phyloP scores from a whole-genome alignment of 2,797 vertebrate species.

The Chelonia mydas region DNA sequence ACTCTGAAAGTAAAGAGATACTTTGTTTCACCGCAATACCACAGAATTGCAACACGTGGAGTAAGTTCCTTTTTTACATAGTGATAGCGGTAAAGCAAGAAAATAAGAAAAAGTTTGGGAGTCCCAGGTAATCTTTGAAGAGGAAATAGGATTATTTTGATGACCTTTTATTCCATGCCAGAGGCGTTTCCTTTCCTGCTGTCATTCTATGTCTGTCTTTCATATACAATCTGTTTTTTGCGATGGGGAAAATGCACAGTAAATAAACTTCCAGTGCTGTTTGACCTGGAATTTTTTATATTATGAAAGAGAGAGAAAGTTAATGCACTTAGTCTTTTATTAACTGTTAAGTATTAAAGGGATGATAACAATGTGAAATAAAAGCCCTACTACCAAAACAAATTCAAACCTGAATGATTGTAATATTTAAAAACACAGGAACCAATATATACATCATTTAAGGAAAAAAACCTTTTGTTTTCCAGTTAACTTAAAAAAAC shows the following conservation, averaged over 20 bases:
- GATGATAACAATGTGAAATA: not conserved
- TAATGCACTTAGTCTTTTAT: not conserved
- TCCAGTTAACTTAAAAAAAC: not conserved
- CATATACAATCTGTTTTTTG: not conserved
- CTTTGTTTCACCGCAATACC: slow-evolving; percentile 60
- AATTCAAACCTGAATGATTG: not conserved
- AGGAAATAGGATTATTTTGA: slow-evolving; percentile 64
- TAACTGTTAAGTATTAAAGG: slow-evolving; percentile 3
- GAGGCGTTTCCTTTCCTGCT: slow-evolving; percentile 57
- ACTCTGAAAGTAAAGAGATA: slow-evolving; percentile 52
- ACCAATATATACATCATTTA: not conserved
- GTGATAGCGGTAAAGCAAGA: slow-evolving; percentile 7
- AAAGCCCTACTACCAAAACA: slow-evolving; percentile 6
- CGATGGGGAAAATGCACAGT: slow-evolving; percentile 26
- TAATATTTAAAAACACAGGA: not conserved
- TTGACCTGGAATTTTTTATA: not conserved
- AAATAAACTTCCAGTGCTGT: slow-evolving; percentile 40
- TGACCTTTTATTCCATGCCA: slow-evolving; percentile 56
- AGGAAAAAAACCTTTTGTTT: not conserved
- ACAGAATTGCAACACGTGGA: slow-evolving; percentile 67
- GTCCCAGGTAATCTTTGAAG: slow-evolving; percentile 74
- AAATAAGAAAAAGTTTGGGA: slow-evolving; percentile 48
- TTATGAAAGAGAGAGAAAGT: slow-evolving; percentile 46
- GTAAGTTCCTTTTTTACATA: slow-evolving; percentile 51
- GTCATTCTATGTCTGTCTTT: slow-evolving; percentile 21